Percentiles rank a stretch among this genome's conserved stretches.
Evolutionary conservation across 2,888 invertebrate species (phyloP).

Genomic region (Psococerastis gibbosa): DNA sequence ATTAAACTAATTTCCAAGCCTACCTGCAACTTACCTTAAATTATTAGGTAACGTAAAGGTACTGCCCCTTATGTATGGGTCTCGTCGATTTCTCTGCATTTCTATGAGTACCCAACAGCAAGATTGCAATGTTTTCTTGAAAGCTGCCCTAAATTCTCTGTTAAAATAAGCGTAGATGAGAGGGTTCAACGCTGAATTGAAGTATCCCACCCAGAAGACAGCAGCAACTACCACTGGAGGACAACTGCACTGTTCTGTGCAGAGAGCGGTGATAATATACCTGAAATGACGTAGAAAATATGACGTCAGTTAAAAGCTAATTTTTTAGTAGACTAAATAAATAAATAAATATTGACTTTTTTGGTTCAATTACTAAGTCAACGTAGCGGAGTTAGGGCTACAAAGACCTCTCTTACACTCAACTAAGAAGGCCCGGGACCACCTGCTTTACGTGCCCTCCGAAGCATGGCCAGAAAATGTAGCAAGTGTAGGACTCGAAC

Average conservation of each 20-base stretch:
- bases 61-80: not conserved
- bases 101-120: slow-evolving; percentile 39
- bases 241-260: slow-evolving; percentile 49
- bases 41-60: slow-evolving; percentile 1
- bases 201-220: slow-evolving; percentile 96
- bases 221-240: slow-evolving; percentile 73
- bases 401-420: too few relatives aligned
- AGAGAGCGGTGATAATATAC: slow-evolving; percentile 66
- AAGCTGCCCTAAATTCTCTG: slow-evolving; percentile 87
- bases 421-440: too few relatives aligned
- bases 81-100: slow-evolving; percentile 10
- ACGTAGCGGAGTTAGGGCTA: too few relatives aligned
- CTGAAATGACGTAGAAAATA: slow-evolving; percentile 42
- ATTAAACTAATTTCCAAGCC: too few relatives aligned
- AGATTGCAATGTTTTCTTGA: slow-evolving; percentile 68
- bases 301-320: too few relatives aligned
- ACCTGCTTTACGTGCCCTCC: too few relatives aligned
- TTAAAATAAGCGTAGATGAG: slow-evolving; percentile 96
- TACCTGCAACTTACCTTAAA: slow-evolving; percentile 8
- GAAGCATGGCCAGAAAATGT: too few relatives aligned
- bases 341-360: too few relatives aligned
- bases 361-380: too few relatives aligned
- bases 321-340: not conserved
- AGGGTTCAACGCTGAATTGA: slow-evolving; percentile 91
- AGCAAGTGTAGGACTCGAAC: too few relatives aligned